These are phyloP conservation scores for Helleia helle DNA, from an alignment of 2,888 invertebrate genomes.

Conservation along the genomic window DNA sequence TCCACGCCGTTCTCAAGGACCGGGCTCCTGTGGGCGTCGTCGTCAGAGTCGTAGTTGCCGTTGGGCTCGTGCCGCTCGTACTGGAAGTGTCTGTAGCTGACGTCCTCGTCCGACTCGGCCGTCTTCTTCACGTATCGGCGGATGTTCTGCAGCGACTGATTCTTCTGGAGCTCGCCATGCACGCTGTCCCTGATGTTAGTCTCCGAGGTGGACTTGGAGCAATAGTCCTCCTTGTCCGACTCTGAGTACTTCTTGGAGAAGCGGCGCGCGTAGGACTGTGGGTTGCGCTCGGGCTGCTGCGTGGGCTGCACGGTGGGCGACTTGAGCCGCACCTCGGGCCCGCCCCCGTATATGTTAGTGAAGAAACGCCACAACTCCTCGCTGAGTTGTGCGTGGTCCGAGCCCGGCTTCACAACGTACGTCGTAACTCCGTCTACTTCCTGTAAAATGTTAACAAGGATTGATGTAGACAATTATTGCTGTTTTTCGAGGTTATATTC, in stretches of 20 bases:
- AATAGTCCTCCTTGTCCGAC: slow-evolving; percentile 61
- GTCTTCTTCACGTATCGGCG: slow-evolving; percentile 34
- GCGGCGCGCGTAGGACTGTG: slow-evolving; percentile 19
- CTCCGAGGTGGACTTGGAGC: slow-evolving; percentile 53
- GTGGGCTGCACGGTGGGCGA: slow-evolving; percentile 26
- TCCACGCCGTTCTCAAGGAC: slow-evolving; percentile 55
- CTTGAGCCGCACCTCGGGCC: slow-evolving; percentile 81
- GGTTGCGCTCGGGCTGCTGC: slow-evolving; percentile 9
- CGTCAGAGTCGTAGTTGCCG: slow-evolving; percentile 54
- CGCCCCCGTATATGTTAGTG: slow-evolving; percentile 89
- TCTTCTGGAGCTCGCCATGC: slow-evolving; percentile 51
- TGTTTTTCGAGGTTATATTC: no score
- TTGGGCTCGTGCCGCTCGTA: slow-evolving; percentile 45
- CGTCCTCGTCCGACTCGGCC: slow-evolving; percentile 55
- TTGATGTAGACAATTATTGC: no score
- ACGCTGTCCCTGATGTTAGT: slow-evolving; percentile 43
- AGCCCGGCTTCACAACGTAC: slow-evolving; percentile 60
- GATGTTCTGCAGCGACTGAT: slow-evolving; percentile 62
- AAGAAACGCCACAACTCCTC: slow-evolving; percentile 92
- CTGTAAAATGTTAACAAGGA: slow-evolving; percentile 43
- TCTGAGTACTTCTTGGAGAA: slow-evolving; percentile 48
- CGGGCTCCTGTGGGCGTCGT: slow-evolving; percentile 42
- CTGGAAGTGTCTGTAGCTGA: slow-evolving; percentile 39
- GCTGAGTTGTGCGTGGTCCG: slow-evolving; percentile 85
- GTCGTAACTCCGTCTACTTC: slow-evolving; percentile 51